Conservation (phyloP, 2,113 vertebrate genomes). For the Henicopernis longicauda region DNA sequence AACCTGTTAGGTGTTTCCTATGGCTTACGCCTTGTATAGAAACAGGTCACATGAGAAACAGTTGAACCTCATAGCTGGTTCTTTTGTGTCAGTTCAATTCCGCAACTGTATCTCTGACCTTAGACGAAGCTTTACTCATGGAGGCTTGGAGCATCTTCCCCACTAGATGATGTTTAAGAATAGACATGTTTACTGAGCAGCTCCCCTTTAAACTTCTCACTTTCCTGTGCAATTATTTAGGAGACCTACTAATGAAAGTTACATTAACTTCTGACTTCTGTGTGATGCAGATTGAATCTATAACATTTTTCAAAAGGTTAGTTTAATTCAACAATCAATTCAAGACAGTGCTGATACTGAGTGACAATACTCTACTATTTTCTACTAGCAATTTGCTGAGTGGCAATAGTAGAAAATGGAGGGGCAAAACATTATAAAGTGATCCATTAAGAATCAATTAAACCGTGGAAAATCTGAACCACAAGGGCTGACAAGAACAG, state of each 20-base stretch:
- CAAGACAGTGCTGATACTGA: not conserved
- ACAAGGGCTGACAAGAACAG: not conserved
- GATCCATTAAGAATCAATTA: not conserved
- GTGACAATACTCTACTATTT: not conserved
- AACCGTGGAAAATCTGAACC: not conserved
- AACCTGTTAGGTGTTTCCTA: not conserved
- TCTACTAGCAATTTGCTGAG: not conserved
- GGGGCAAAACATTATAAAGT: not conserved
- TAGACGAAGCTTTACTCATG: not conserved
- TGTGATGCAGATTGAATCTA: not conserved
- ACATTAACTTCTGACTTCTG: not conserved
- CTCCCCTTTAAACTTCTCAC: not conserved
- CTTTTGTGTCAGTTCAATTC: not conserved
- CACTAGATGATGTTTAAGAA: not conserved
- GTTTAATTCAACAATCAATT: not conserved
- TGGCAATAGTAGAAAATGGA: not conserved
- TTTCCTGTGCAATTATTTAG: not conserved
- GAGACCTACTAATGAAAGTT: not conserved
- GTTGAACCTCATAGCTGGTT: not conserved
- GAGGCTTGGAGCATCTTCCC: not conserved
- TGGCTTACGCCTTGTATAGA: not conserved
- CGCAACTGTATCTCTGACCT: not conserved
- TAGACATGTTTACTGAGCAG: not conserved
- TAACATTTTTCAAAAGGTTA: not conserved
- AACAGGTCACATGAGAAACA: not conserved